phyloP scores from a whole-genome alignment of 2,113 vertebrate genomes.

The Microcebus tavaratra region DNA sequence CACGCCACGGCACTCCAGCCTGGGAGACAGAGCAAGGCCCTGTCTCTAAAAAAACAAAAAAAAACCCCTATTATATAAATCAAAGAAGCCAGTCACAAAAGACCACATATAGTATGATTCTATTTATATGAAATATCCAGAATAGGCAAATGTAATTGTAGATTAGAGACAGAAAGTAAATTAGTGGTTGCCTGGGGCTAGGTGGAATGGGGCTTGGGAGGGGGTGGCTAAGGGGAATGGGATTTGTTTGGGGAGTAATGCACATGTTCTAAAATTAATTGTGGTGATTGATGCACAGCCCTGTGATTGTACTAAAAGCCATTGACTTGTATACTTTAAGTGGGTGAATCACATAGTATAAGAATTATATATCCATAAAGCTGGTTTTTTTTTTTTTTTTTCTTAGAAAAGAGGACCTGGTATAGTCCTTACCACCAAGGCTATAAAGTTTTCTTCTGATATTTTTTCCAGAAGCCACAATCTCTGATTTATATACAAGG shows the following conservation, averaged over 20 bases:
- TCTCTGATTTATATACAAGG: not conserved
- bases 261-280: not conserved
- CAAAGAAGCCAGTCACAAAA: no score
- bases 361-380: not conserved
- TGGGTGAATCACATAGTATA: not conserved
- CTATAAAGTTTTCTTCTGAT: not conserved
- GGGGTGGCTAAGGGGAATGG: not conserved
- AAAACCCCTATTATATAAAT: no score
- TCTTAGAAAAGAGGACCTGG: not conserved
- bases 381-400: not conserved
- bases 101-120: no score
- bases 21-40: not conserved
- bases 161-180: not conserved
- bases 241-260: not conserved
- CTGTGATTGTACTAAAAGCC: not conserved
- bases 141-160: not conserved
- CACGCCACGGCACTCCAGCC: not conserved
- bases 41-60: no score
- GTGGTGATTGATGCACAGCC: not conserved
- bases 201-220: no score
- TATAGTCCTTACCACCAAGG: not conserved
- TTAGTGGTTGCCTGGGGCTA: not conserved
- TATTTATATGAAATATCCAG: no score
- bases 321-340: not conserved
- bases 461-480: not conserved